Evolutionary conservation across 2,113 vertebrate species (phyloP), one percentile per base, ranked within the genome.

Genomic region (Dasypus novemcinctus): DNA sequence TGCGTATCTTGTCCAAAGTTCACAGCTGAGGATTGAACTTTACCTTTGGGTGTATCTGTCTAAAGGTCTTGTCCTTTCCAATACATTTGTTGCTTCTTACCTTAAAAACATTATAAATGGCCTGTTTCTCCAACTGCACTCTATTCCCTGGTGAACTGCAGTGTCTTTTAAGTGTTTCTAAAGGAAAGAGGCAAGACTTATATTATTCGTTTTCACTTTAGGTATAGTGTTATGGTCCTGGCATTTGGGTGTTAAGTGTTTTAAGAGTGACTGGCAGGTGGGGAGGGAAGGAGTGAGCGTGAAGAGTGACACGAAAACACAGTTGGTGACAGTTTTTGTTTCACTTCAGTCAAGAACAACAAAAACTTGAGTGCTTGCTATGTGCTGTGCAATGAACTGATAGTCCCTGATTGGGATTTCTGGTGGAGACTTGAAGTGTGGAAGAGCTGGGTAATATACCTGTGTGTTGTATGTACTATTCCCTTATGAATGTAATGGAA

Each of bases 181-280:
- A 93, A 96, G 91, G 66, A 91, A 84, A 43, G 81, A 83, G 52
- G 38, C 74, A 96, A 33, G 7, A 72, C 61, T 64, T 46, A 61
- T 1, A 29, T 17, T 71, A 92, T 46, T 85, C 78, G 63, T 94
- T 94, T 97, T 92, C 91, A 4, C 72, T 96, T 14, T 31, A 86
- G 23, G 38, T 94, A 95, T 96, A 59, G 15, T 94, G 25, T 89
- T 87, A 43, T 91, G 68, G 38, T 54, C 31, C 69, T 17, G 29
- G 54, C n/a, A 87, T 33, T 57, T 90, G 61, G 84, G 18, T 88
- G 61, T 87, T 86, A n/a, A 66, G 12, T 59, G 38, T 86, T 86
- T 54, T 38, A 71, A 69, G 43, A 31, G 31, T 82, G 23, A 4
- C 54, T 54, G 54, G 54, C 13, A 57, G 11, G 36, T 29, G 14